Evolutionary conservation across 2,888 invertebrate species (phyloP), one percentile per base, ranked within the genome.

Genomic region (Polia nebulosa): DNA sequence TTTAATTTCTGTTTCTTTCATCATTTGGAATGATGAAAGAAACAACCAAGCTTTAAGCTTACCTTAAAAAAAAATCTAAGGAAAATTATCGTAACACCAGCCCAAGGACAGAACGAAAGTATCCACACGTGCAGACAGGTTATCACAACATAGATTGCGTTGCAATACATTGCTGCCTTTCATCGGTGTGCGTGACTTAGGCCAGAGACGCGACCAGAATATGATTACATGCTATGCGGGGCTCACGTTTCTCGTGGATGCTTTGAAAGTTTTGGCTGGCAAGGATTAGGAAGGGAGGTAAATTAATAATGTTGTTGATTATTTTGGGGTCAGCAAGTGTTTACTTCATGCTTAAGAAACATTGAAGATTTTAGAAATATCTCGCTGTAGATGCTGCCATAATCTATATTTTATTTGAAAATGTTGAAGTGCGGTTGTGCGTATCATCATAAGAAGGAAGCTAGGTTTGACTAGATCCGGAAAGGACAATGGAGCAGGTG

Each of bases 81-180:
- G 49, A 49, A 56, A 69, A 69, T 76, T 55, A 61, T 34, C 56
- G 20, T 61, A 41, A 61, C 29, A 45, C 34, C 56, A 61, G n/a
- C 47, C 58, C 62, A 77, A 77, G 45, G 62, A 34, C 36, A 39
- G 41, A 17, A 25, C 7, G 15, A 67, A 78, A 63, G 52, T 29
- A 67, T 51, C 41, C 52, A 65, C 70, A 69, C 79, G 70, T 64
- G 56, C 75, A 8, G 53, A 15, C 49, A 9, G 39, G 49, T 68
- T 73, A 66, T 58, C 60, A 58, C 57, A 69, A 45, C 29, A 62
- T 56, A 72, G 78, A 68, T 78, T 77, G 51, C 60, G 41, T 44
- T 47, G 74, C 81, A 68, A 72, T 79, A 63, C 81, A 81, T 81
- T 79, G 81, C 68, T 65, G 44, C 27, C 73, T 79, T 79, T 77